Base-by-base conservation (phyloP, 2,113 vertebrate species). In the Willisornis vidua region DNA sequence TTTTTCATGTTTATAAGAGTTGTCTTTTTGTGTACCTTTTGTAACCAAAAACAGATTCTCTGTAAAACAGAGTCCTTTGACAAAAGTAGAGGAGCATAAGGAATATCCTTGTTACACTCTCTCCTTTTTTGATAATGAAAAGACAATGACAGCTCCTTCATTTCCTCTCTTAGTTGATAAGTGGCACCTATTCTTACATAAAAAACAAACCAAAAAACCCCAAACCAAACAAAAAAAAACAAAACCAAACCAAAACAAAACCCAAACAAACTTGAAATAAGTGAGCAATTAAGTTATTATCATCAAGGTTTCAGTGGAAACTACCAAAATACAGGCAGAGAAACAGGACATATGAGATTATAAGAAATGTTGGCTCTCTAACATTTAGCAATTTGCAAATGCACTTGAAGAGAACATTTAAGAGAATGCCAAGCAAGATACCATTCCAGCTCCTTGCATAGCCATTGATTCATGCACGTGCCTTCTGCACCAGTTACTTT, bases 1-100 rank as follows among this genome's bases (percentile, higher is more conserved):
- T 93, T 94, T 73, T 97, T 96, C 67, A 76, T 92, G 78, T 96
- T 95, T 97, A 70, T 93, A 93, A 85, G 37, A 93, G 68, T 37
- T 48, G 45, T 46, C 24, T 81, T 89, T 80, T 43, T 77, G 33
- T 49, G 43, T 59, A 72, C 39, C 19, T 35, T 87, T 95, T 62
- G 54, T 52, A 85, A 54, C 65, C 16, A 85, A n/a, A 84, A 90
- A 8, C 12, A 63, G 43, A 66, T 78, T 52, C 17, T 72, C n/a
- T 68, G 14, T 29, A 77, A 93, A 72, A 71, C 0, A 71, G 25
- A 84, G 46, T 48, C 14, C 39, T 95, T 68, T 93, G 20, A 59
- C 82, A 95, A 12, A 92, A 88, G 12, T 10, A 17, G 17, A 54
- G 85, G 41, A 82, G 35, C 76, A 74, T 48, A 48, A 90, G 75